phyloP scores from a whole-genome alignment of 1,140 invertebrate genomes.

The Bombus fervidus region DNA sequence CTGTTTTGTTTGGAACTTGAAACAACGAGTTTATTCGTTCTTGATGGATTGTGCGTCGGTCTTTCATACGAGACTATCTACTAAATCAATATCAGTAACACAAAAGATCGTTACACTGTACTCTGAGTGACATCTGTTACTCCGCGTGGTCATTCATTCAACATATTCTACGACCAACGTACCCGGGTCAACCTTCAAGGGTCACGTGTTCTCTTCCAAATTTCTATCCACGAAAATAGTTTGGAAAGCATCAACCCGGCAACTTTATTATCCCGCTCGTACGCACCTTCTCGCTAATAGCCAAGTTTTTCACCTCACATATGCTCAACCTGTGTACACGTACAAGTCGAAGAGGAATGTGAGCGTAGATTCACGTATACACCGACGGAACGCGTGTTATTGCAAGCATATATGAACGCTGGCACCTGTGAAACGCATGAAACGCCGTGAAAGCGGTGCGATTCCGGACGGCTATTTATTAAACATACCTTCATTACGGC shows the following conservation, averaged over 20 bases:
- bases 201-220: not conserved
- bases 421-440: constrained; percentile 11
- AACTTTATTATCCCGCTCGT: not conserved
- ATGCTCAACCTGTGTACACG: not conserved
- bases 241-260: not conserved
- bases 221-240: not conserved
- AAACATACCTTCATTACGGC: constrained; percentile 79
- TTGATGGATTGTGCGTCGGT: not conserved
- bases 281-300: not conserved
- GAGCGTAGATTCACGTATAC: not conserved
- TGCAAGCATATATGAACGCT: not conserved
- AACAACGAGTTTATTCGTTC: not conserved
- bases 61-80: too few species aligned
- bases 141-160: too few species aligned
- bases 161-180: too few species aligned
- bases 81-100: too few species aligned
- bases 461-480: constrained; percentile 73
- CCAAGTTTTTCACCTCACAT: not conserved
- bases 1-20: not conserved
- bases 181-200: not conserved
- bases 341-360: not conserved
- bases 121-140: too few species aligned
- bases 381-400: not conserved
- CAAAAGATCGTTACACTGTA: not conserved
- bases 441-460: constrained; percentile 41